phyloP scores from a whole-genome alignment of 2,113 vertebrate genomes.

The Phoenicopterus ruber region DNA sequence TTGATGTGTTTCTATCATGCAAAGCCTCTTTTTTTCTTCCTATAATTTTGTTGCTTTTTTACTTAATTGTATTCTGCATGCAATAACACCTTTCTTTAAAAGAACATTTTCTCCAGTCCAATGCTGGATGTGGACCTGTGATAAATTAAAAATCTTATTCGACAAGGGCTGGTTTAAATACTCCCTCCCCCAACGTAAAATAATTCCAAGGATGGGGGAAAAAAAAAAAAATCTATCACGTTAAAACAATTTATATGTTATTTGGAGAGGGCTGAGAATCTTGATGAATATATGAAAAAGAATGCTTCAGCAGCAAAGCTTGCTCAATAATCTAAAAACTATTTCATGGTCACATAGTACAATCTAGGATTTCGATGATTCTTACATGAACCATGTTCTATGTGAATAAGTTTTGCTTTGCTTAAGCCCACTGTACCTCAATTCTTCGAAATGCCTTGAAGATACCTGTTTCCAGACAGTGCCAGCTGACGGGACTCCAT shows the following conservation, averaged over 20 bases:
- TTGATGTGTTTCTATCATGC: neutral
- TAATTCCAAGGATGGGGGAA: neutral
- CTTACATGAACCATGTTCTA: neutral
- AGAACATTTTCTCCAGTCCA: neutral
- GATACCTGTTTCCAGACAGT: neutral
- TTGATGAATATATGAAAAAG: neutral
- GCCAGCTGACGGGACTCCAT: neutral
- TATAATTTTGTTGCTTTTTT: neutral
- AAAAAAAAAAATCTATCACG: neutral
- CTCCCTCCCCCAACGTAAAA: neutral
- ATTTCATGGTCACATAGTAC: neutral
- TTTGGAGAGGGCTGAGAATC: neutral
- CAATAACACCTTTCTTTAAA: neutral
- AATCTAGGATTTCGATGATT: neutral
- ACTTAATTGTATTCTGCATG: neutral
- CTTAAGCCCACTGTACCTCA: neutral
- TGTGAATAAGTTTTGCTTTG: neutral
- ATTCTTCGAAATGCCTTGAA: neutral
- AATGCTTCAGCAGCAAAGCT: neutral
- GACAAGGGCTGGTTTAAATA: neutral
- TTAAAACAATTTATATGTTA: neutral
- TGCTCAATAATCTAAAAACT: neutral
- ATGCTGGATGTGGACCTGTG: neutral
- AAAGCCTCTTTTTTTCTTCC: neutral
- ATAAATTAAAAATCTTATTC: neutral